Percentiles rank a stretch among this genome's conserved stretches.
phyloP scores from a whole-genome alignment of 2,113 vertebrate genomes.

The Phaethornis superciliosus region DNA sequence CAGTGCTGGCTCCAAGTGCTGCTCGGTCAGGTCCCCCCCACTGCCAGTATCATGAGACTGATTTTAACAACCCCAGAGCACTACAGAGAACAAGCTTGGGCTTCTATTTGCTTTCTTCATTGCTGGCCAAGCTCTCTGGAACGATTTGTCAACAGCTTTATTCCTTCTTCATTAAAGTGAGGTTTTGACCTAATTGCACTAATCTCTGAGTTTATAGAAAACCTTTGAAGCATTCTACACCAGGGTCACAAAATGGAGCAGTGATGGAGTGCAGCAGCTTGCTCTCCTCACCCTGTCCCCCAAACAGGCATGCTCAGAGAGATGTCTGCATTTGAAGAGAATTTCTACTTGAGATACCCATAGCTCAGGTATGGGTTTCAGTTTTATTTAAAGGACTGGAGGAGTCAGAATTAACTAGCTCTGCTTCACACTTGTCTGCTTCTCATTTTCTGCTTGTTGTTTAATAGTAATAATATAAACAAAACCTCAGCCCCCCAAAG shows the following conservation, averaged over 20 bases:
- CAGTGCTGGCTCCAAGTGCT: neutral
- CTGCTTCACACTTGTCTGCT: neutral
- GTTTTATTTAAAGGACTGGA: neutral
- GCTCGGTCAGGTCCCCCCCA: neutral
- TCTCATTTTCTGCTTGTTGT: neutral
- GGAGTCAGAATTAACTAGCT: neutral
- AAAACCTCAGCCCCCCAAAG: neutral
- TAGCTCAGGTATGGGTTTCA: neutral
- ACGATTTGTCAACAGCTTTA: neutral
- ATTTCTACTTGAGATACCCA: neutral
- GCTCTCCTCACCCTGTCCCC: neutral
- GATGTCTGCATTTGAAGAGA: neutral
- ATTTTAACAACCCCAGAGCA: neutral
- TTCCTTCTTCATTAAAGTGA: neutral
- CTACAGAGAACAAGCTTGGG: neutral
- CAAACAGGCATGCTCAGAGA: fast-evolving
- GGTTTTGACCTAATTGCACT: neutral
- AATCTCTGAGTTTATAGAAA: neutral
- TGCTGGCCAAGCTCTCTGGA: neutral
- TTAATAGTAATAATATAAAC: constrained; percentile 4
- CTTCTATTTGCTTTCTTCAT: neutral
- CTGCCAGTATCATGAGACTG: neutral
- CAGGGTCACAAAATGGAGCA: neutral
- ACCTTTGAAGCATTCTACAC: neutral
- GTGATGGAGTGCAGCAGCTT: fast-evolving